Evolutionary conservation across 2,797 vertebrate species (phyloP), one percentile per base, ranked within the genome.

Genomic region (Acipenser ruthenus): DNA sequence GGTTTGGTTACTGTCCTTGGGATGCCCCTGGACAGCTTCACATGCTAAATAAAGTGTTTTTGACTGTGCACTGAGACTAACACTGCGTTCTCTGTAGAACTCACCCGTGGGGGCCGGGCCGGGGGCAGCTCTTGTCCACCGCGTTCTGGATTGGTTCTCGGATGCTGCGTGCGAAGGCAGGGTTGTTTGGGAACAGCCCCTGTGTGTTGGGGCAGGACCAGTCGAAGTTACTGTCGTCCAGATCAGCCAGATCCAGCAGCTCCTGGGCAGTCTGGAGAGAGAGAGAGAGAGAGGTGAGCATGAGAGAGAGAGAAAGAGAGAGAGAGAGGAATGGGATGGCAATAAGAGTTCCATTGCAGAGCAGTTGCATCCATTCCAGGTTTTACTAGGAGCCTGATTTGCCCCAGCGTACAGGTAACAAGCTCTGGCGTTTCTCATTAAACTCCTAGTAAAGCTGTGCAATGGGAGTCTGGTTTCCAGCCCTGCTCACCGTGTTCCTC

Each of bases 151-250:
- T 91, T 13, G 96, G 96, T 48, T 98, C 96, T 3, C 96, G 91
- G 66, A 99, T 90, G 74, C 91, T 96, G 10, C 90, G 92, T 62
- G 97, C 95, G 78, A 91, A 99, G 81, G 94, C 82, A 0, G 97
- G 97, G 68, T 99, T 97, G 60, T 91, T 97, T 48, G 96, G 94
- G 77, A 97, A 99, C 37, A 99, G 90, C 69, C 98, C 93, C 76
- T 93, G 96, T 13, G 95, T 97, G 86, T 99, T 98, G 0, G 97
- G 97, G 79, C 97, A 99, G 52, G 93, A 96, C 95, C 95, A 98
- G 50, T 99, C 96, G 65, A 97, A 99, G 77, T 97, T 99, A 55
- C 93, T 95, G 82, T 98, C 96, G 0, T 99, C 96, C 73, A 97
- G 80, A 79, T 98, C 95, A 37, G 23, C 11, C 77, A 58, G 55